phyloP scores from a whole-genome alignment of 2,888 invertebrate genomes.

The Diaprepes abbreviatus region DNA sequence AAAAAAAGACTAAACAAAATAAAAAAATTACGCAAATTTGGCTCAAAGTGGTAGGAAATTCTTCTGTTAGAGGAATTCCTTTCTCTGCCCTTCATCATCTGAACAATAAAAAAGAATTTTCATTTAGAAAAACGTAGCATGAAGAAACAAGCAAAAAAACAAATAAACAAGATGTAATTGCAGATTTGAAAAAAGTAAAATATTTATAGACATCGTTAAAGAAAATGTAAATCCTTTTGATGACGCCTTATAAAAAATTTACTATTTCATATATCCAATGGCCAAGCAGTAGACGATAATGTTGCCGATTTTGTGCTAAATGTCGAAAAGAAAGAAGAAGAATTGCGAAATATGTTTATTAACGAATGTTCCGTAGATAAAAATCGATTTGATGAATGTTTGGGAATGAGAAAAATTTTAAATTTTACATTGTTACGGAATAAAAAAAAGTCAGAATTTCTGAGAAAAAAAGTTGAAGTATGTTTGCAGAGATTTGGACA shows the following conservation, averaged over 20 bases:
- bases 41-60: too few relatives aligned
- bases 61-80: too few relatives aligned
- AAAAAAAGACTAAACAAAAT: too few relatives aligned
- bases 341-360: neutral
- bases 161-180: too few relatives aligned
- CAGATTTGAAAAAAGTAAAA: too few relatives aligned
- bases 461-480: constrained; percentile 20
- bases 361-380: constrained; percentile 4
- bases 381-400: neutral
- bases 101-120: too few relatives aligned
- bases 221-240: constrained; percentile 9
- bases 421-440: constrained; percentile 7
- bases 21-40: too few relatives aligned
- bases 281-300: neutral
- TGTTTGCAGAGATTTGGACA: too few relatives aligned
- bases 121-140: too few relatives aligned
- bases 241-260: neutral
- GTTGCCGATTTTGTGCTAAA: constrained; percentile 2
- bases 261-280: constrained; percentile 1
- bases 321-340: constrained; percentile 1
- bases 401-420: neutral
- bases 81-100: too few relatives aligned
- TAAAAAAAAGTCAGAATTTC: constrained; percentile 1
- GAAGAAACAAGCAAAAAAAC: too few relatives aligned
- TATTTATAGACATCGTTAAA: neutral